Base-by-base conservation (phyloP, 2,113 vertebrate species). In the Tragelaphus imberbis region DNA sequence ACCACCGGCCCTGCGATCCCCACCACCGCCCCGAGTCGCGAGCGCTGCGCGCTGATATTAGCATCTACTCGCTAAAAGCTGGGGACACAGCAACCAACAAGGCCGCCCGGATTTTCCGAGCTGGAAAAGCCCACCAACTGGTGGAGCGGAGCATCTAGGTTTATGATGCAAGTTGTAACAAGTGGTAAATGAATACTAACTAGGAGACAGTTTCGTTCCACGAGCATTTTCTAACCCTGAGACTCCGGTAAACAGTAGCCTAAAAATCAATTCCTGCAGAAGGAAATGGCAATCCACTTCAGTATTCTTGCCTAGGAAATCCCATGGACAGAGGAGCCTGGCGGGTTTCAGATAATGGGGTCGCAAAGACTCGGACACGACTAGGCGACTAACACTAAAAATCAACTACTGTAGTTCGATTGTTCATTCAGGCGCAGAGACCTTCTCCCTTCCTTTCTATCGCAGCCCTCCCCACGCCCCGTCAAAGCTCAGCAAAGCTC, bases 1-100 rank as follows among this genome's bases (percentile, higher is more conserved):
- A 13, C 80, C 49, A 0, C 2, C 0, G 5, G 27, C 33, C 5
- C 8, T 16, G 3, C 19, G n/a, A 13, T 28, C 58, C 7, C n/a
- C 55, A 58, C n/a, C n/a, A 27, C 27, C 36, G 30, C 17, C 79
- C 16, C 4, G 15, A 30, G 28, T 80, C 79, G 15, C 4, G 16
- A 1, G 9, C 82, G 33, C 40, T 1, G 58, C 2, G 30, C 40
- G 4, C 15, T 4, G 33, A 19, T 77, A 9, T 12, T 5, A 11
- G 25, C 16, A 17, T 44, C 2, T 13, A 13, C 23, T 36, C 36
- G 7, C 19, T 1, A 9, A 14, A 25, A 36, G 25, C 49, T 40
- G 77, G 36, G 88, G 21, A 27, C 19, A 0, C 51, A 0, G 65
- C 2, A 47, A 40, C n/a, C 21, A 33, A 1, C 8, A 17, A 28